Evolutionary conservation across 2,797 vertebrate species (phyloP).

Genomic region (Pangasius mekongensis): DNA sequence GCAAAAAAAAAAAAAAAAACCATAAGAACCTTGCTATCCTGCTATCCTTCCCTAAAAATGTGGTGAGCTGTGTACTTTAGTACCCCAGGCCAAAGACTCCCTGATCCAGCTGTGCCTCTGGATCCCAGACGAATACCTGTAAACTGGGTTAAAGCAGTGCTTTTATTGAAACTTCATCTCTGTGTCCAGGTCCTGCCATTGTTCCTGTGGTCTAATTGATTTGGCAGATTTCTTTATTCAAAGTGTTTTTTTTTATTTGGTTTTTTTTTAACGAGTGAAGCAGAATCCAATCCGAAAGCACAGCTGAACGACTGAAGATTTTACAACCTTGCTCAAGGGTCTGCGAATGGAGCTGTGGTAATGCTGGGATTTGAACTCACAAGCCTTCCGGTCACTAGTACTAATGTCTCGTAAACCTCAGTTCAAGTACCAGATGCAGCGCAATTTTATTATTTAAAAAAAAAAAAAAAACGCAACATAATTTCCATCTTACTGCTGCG

Average conservation of each 20-base stretch:
- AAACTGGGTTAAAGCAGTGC: neutral
- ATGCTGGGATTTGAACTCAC: conserved; percentile 9
- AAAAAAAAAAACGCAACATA: neutral
- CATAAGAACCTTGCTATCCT: neutral
- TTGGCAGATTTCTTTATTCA: conserved; percentile 9
- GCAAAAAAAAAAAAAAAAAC: neutral
- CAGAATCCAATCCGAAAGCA: neutral
- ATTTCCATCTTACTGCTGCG: neutral
- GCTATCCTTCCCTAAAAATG: neutral
- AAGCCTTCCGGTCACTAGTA: conserved; percentile 1
- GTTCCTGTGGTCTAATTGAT: neutral
- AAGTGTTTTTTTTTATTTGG: neutral
- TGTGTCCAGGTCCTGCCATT: neutral
- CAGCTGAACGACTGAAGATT: neutral
- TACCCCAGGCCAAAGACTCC: neutral
- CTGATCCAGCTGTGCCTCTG: neutral
- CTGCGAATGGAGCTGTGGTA: neutral
- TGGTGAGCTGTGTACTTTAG: conserved; percentile 8
- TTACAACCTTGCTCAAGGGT: conserved; percentile 2
- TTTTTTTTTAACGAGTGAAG: neutral
- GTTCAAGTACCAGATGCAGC: conserved; percentile 24
- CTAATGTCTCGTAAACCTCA: conserved; percentile 17
- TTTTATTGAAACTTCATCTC: neutral
- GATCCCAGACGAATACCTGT: conserved; percentile 11
- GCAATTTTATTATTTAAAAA: neutral